Base-by-base conservation (phyloP, 2,888 invertebrate genomes). In the Harmothoe impar region DNA sequence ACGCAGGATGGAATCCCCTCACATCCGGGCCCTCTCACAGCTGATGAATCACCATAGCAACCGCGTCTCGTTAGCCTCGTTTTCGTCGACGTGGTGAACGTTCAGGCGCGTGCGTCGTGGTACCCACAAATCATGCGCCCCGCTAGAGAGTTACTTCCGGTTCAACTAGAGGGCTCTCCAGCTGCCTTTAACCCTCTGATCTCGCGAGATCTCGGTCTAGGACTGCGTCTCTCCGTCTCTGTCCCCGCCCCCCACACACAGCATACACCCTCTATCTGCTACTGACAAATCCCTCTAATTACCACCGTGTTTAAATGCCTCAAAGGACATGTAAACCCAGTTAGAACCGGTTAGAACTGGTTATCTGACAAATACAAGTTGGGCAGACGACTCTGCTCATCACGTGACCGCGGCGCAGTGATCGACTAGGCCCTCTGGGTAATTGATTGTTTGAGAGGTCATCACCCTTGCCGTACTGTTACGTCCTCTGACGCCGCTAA, bases 21-120 rank as follows among this genome's bases (percentile, higher is more conserved):
- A 72, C 72, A 72, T 72, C 72, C 72, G 72, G 72, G 72, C 29
- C 72, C 31, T 29, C 31, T 29, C 25, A 25, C 72, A 29, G 31
- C 72, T 72, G 72, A 72, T 72, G 72, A 72, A 72, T 72, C 72
- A 72, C 72, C 72, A 72, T 72, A 72, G 72, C 72, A 72, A 72
- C 72, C 72, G 20, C 20, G 72, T 72, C 72, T 72, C 72, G 72
- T 72, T 72, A 72, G 72, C 72, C 72, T 72, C 72, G 72, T 72
- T 72, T 72, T 72, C 25, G 7, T 72, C 72, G 5, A 72, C 29
- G 72, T 72, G 72, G 29, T 29, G 72, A 72, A 72, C 72, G 72
- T 15, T 72, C 29, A 5, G 29, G 31, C 72, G 72, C 72, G 25
- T 72, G 72, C 72, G 72, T 72, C 29, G 72, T 3, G 29, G 15